A percentile compares a stretch with the other conserved stretches of the same genome.
Conservation (phyloP, 2,113 vertebrate species). For the Diadophis punctatus region DNA sequence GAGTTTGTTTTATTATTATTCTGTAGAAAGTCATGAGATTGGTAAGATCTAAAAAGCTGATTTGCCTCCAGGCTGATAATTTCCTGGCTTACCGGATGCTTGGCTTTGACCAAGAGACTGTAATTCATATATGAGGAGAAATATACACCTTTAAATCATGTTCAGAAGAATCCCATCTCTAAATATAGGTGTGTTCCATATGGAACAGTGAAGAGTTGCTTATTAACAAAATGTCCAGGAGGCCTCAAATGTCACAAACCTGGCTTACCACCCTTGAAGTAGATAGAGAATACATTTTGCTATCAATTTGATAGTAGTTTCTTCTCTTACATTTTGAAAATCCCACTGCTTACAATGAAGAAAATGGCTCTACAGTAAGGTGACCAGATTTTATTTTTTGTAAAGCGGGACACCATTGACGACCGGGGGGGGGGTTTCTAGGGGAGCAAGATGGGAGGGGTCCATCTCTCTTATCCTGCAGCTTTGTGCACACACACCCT, state of each 20-base stretch:
- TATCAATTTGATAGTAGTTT: background rate
- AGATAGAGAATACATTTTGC: background rate
- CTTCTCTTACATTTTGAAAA: background rate
- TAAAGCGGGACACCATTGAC: too few species aligned
- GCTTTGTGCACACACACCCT: too few species aligned
- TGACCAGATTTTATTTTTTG: too few species aligned
- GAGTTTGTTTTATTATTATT: slow-evolving; percentile 12
- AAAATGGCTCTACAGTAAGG: background rate
- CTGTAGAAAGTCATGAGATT: background rate
- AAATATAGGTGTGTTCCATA: background rate
- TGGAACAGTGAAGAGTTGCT: background rate
- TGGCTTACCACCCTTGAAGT: background rate
- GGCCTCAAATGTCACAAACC: background rate
- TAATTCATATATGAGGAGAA: background rate
- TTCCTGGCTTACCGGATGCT: background rate
- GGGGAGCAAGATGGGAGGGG: too few species aligned
- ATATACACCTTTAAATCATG: background rate
- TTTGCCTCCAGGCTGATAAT: background rate
- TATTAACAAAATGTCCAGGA: background rate
- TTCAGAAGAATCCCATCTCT: background rate
- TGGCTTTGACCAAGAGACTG: background rate
- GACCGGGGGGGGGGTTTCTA: too few species aligned
- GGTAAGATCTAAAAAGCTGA: background rate
- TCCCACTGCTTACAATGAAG: background rate
- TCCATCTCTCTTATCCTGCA: too few species aligned